Evolutionary conservation across 2,888 invertebrate genomes (phyloP).

Genomic region (Netelia melanura): DNA sequence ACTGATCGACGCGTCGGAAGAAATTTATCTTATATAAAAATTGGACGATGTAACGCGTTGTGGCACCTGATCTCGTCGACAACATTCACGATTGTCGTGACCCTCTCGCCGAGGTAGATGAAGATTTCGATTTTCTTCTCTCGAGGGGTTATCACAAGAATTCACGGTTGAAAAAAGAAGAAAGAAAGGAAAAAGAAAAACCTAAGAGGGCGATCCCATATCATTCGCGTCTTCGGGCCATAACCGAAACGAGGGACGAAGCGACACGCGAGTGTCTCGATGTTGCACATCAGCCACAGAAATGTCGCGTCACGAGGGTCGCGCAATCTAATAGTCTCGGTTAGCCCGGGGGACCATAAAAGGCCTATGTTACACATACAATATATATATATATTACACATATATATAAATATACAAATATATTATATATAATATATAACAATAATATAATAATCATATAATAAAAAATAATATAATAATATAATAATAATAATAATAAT

Average conservation of each 20-base stretch:
- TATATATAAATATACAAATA: background rate
- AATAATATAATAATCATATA: background rate
- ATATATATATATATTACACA: background rate
- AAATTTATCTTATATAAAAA: background rate
- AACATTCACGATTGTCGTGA: background rate
- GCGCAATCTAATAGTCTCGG: constrained; percentile 50
- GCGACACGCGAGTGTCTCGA: constrained; percentile 8
- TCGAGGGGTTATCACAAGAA: background rate
- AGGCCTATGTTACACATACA: background rate
- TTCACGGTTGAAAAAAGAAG: constrained; percentile 6
- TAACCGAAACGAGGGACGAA: constrained; percentile 26
- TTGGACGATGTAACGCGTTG: background rate
- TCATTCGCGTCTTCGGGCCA: constrained; percentile 19
- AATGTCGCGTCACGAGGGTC: constrained; percentile 30
- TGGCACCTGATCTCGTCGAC: background rate
- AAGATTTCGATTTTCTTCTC: constrained; percentile 16
- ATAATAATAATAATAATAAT: too few relatives aligned
- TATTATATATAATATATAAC: background rate
- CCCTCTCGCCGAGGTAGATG: constrained; percentile 9
- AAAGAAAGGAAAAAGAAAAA: background rate
- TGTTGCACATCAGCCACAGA: constrained; percentile 19
- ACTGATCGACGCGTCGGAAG: background rate
- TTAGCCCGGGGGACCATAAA: constrained; percentile 32
- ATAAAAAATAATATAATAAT: too few relatives aligned
- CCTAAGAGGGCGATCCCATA: background rate